phyloP scores from a whole-genome alignment of 2,113 vertebrate species.

The Salvelinus alpinus region DNA sequence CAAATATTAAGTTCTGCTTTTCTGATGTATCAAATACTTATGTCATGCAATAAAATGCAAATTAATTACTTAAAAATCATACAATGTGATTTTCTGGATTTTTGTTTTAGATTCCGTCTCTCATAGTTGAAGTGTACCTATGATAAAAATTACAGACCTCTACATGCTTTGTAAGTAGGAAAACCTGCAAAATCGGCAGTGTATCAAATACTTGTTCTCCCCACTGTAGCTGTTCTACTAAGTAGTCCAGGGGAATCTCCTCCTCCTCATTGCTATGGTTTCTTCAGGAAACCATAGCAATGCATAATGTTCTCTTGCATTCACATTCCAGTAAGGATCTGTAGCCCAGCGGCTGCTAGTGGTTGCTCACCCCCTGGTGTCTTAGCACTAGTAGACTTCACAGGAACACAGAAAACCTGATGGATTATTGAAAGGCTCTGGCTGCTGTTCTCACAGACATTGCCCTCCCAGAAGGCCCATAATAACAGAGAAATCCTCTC shows the following conservation, averaged over 20 bases:
- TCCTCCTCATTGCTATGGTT: background rate
- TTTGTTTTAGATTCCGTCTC: too few relatives aligned
- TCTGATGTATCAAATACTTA: too few relatives aligned
- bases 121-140: too few relatives aligned
- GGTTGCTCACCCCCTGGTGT: background rate
- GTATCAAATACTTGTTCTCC: too few relatives aligned
- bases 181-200: too few relatives aligned
- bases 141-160: too few relatives aligned
- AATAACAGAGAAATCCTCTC: too few relatives aligned
- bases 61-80: too few relatives aligned
- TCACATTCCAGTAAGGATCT: background rate
- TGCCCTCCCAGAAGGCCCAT: background rate
- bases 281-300: background rate
- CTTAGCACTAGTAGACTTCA: background rate
- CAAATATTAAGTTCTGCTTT: too few relatives aligned
- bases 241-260: background rate
- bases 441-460: constrained; percentile 10
- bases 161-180: too few relatives aligned
- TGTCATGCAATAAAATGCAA: too few relatives aligned
- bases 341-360: background rate
- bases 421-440: constrained; percentile 19
- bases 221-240: background rate
- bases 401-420: constrained; percentile 32
- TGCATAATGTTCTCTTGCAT: background rate
- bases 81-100: too few relatives aligned